Evolutionary conservation across 1,140 invertebrate genomes (phyloP).

Genomic region (Hormaphis cornu): DNA sequence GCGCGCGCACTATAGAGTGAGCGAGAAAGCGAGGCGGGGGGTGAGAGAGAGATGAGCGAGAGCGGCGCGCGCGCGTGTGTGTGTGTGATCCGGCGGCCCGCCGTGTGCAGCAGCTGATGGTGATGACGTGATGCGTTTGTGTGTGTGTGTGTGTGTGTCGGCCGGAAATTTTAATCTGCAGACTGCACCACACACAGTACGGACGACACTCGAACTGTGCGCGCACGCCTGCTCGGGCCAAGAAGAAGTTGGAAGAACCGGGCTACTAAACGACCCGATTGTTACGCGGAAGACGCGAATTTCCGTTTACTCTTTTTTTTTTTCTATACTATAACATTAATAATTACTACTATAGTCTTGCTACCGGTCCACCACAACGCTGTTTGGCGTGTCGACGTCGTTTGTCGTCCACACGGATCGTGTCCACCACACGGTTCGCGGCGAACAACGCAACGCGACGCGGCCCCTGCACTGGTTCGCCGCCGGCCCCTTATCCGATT

Average conservation of each 20-base stretch:
- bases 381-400: background rate
- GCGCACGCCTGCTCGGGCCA: background rate
- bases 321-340: background rate
- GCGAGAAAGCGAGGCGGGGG: background rate
- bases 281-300: too few species aligned
- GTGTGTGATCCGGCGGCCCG: conserved; percentile 12
- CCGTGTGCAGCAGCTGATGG: conserved; percentile 24
- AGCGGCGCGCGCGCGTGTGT: background rate
- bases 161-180: conserved; percentile 30
- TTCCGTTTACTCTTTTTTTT: too few species aligned
- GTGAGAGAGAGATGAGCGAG: background rate
- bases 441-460: background rate
- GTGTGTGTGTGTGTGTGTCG: conserved; percentile 17
- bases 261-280: too few species aligned
- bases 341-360: background rate
- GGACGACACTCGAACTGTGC: background rate
- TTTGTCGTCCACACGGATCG: background rate
- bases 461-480: background rate
- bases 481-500: conserved; percentile 6
- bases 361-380: background rate
- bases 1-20: conserved; percentile 18
- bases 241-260: too few species aligned
- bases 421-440: too few species aligned
- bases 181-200: background rate
- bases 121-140: too few species aligned